These are phyloP conservation scores for Aphelinus atriplicis DNA, from an alignment of 1,140 invertebrate species.

Conservation along the genomic window DNA sequence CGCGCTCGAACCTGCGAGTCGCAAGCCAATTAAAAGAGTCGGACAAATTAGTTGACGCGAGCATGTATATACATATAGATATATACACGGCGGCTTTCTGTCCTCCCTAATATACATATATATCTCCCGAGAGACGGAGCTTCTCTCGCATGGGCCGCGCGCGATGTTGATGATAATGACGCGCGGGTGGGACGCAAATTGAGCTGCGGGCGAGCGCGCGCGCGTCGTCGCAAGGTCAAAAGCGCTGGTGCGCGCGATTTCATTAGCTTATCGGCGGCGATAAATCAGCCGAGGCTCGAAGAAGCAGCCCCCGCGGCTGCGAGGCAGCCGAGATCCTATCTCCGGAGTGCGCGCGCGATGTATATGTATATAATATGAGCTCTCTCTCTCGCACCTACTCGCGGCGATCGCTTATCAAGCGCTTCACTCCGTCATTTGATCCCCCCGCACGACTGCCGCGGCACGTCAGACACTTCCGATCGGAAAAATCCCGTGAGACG, in stretches of 20 bases:
- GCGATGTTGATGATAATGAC: no score
- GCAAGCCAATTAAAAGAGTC: no score
- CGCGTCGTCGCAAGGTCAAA: background rate
- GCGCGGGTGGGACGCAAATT: no score
- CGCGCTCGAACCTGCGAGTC: no score
- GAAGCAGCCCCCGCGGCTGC: background rate
- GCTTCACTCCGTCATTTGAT: no score
- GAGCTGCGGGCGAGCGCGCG: background rate
- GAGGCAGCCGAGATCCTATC: background rate
- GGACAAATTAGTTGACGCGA: no score
- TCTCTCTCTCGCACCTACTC: no score
- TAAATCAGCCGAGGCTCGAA: constrained; percentile 24
- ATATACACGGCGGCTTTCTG: background rate
- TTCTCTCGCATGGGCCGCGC: no score
- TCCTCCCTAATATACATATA: background rate
- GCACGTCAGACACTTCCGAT: no score
- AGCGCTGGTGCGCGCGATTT: constrained; percentile 30
- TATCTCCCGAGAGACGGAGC: background rate
- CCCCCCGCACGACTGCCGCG: no score
- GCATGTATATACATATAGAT: background rate
- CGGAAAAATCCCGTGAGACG: no score
- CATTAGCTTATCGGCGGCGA: constrained; percentile 34
- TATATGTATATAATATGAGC: background rate
- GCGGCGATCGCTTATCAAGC: no score
- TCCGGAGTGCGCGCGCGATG: background rate